Base-by-base conservation (phyloP, 1,140 invertebrate species). In the Ptiloglossa arizonensis region DNA sequence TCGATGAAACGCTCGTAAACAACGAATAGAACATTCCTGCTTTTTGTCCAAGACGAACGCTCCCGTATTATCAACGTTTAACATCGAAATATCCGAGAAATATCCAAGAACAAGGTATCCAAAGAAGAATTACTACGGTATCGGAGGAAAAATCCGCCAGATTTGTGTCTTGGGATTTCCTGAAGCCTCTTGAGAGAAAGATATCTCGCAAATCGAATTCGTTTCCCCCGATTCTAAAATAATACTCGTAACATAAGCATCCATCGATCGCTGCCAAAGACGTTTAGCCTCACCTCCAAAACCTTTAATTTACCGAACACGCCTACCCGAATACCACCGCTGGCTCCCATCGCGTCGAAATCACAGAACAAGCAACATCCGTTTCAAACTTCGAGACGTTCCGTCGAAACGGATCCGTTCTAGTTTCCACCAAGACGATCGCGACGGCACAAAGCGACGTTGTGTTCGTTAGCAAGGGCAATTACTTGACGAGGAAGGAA, bases 381-480 rank as follows among this genome's bases (percentile, higher is more conserved):
- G 54, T 59, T 1, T 41, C 38, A 38, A 68, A 46, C 8, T 38
- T 32, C 29, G 22, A 27, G 44, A 52, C 44, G 44, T 27, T 59
- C 35, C 60, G 48, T 57, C 52, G 64, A 68, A 75, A 75, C 32
- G 52, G 64, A 75, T 68, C 73, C 73, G 73, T 75, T 35, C 73
- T 29, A 75, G 73, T 75, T 75, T 68, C 73, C 19, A 48, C 48
- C 35, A 35, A 38, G 41, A 52, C 72, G 73, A 75, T 69, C 59
- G 41, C 44, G 19, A 32, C 41, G 41, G 27, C n/a, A 69, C 62
- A 75, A 69, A 57, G 64, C 73, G 64, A 19, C 64, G 41, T 32
- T 69, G 41, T 59, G 50, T 69, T 68, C 73, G 64, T 69, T 75
- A 75, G 73, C 73, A 44, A 48, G 54, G 73, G 64, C 73, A 75